Base-by-base conservation (phyloP, 37 sponge, comb jelly and placozoan genomes). In the Aplysina aerophoba region DNA sequence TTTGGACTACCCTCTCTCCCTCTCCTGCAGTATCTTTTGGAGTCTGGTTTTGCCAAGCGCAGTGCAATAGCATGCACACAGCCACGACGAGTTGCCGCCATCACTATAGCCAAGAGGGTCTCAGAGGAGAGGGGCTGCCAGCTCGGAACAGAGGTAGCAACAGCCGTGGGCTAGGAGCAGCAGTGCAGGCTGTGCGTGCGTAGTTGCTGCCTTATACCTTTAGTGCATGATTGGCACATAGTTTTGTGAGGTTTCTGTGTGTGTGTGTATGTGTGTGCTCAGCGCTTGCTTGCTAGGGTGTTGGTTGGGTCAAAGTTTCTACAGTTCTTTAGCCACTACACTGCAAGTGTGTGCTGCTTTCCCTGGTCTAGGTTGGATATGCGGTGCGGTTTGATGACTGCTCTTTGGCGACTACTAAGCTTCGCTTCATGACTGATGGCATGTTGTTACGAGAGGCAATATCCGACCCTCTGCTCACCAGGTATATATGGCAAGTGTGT, bases 391-490 rank as follows among this genome's bases (percentile, higher is more conserved):
- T 97, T 88, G 98, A 97, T 40, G 98, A 97, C 86, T 91, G 88
- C 65, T 87, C 94, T 21, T 83, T 85, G 14, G 41, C 59, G 0
- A 35, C 65, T 1, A 97, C 98, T 17, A 78, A 54, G 40, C 84
- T 97, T 17, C 84, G 90, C 85, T 97, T 85, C 86, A 80, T 95
- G 85, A 97, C 98, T 27, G 98, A 97, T 81, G 98, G 98, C 4
- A 93, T 95, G 96, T 84, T 97, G 31, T 85, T 97, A 72, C 85
- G 98, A 60, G 98, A 97, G 80, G 94, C 96, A 33, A 91, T 97
- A 6, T 73, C 81, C 2, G 97, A 97, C 77, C 89, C 95, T 20
- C 61, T 87, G 16, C 87, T 97, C 33, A 87, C 44, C 24, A 92
- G 88, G 95, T 94, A 65, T 40, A 82, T 61, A 1, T 44, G 5